Percentiles rank a stretch among this genome's conserved stretches.
These are phyloP conservation scores for Barbus barbus DNA, from an alignment of 2,113 vertebrate genomes.

Conservation along the genomic window DNA sequence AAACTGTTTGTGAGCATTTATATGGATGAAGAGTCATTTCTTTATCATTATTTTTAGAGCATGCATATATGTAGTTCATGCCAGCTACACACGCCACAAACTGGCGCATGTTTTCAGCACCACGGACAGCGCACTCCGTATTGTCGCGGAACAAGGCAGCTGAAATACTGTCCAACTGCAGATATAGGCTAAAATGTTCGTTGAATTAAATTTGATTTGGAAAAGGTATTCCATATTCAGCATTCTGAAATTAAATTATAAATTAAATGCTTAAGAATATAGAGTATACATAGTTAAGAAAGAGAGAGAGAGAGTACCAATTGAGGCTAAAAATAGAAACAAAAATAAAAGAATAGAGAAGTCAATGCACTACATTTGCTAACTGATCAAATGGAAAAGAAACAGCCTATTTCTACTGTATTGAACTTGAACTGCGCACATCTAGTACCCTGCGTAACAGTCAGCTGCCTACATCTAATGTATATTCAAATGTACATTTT, in stretches of 20 bases:
- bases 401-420: no score
- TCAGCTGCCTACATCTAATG: not conserved
- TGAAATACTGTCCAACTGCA: not conserved
- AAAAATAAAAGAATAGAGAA: no score
- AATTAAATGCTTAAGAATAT: not conserved
- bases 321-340: no score
- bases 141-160: not conserved
- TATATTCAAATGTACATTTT: not conserved
- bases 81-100: not conserved
- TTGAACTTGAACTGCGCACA: no score
- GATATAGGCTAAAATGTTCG: not conserved
- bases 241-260: not conserved
- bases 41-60: not conserved
- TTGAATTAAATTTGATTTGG: not conserved
- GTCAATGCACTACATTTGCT: no score
- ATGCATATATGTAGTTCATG: not conserved
- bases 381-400: no score
- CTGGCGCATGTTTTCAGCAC: constrained; percentile 37
- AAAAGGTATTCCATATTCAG: not conserved
- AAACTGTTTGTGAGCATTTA: not conserved
- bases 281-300: not conserved
- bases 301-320: no score
- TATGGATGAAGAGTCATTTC: not conserved
- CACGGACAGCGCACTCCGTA: constrained; percentile 31
- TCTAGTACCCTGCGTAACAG: no score